phyloP scores from a whole-genome alignment of 1,140 invertebrate genomes.

The Caenorhabditis tropicalis region DNA sequence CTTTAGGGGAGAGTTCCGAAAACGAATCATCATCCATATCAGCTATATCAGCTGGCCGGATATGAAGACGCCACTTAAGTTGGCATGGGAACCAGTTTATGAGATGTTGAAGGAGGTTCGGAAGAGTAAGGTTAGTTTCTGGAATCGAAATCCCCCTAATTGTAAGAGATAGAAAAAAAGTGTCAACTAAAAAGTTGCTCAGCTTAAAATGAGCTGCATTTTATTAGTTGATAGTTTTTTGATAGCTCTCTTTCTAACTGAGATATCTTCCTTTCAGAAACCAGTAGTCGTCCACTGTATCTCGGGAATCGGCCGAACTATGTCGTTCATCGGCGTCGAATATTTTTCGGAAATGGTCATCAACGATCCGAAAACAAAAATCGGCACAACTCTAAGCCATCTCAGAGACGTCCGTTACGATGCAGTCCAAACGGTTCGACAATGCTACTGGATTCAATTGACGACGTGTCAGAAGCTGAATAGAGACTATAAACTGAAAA shows the following conservation, averaged over 20 bases:
- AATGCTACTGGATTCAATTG: not conserved
- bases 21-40: not conserved
- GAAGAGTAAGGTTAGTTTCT: not conserved
- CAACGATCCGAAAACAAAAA: not conserved
- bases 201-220: no score
- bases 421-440: not conserved
- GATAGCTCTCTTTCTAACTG: no score
- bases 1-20: not conserved
- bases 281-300: not conserved
- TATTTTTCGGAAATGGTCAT: not conserved
- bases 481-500: not conserved
- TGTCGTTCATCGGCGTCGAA: not conserved
- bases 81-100: not conserved
- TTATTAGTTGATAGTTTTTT: no score
- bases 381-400: not conserved
- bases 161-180: no score
- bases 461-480: not conserved
- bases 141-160: not conserved
- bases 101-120: not conserved
- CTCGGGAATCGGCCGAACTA: not conserved
- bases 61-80: not conserved
- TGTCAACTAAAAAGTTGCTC: no score
- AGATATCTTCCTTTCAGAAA: not conserved
- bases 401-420: not conserved
- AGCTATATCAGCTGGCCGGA: not conserved